Evolutionary conservation across 2,113 vertebrate species (phyloP), one percentile per base, ranked within the genome.

Genomic region (Bolborhynchus lineola): DNA sequence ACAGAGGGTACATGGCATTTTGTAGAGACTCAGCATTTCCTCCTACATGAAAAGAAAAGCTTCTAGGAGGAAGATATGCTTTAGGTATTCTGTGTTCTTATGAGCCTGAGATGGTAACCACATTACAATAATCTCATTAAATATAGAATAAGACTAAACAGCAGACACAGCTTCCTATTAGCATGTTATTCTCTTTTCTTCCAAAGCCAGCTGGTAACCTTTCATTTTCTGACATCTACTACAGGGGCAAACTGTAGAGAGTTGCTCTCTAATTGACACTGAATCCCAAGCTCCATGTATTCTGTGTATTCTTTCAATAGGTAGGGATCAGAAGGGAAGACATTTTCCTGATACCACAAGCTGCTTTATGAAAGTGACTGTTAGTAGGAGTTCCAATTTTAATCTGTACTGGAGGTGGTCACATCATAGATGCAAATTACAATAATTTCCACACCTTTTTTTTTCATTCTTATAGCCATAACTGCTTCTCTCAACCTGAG

Each of bases 101-200:
- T 8, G 55, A 91, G 60, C 41, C 91, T 52, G 60, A 89, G 50
- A 88, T 44, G 95, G 57, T 18, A 96, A 31, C 41, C 75, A 44
- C 29, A 80, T 89, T 95, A 80, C 86, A 97, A 89, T 81, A 96
- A 96, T 90, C 75, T 97, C 67, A 96, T 96, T 97, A 96, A 97
- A 95, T 91, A 94, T 42, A 86, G 77, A 97, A 91, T 91, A 96
- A 75, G 13, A 90, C 65, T 96, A 97, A 97, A 95, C 41, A 95
- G 68, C 26, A 89, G 74, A 78, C 78, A 72, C 33, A 82, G 93
- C 93, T 93, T 83, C 62, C 31, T 92, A 47, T 93, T 87, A 87
- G 19, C 75, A 90, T 88, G 79, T 95, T 83, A 69, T 77, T 97
- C 31, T 88, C 49, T 90, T 92, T 95, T 92, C 47, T 79, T 78